Conservation (phyloP, 2,113 vertebrate genomes). For the Petaurus breviceps region DNA sequence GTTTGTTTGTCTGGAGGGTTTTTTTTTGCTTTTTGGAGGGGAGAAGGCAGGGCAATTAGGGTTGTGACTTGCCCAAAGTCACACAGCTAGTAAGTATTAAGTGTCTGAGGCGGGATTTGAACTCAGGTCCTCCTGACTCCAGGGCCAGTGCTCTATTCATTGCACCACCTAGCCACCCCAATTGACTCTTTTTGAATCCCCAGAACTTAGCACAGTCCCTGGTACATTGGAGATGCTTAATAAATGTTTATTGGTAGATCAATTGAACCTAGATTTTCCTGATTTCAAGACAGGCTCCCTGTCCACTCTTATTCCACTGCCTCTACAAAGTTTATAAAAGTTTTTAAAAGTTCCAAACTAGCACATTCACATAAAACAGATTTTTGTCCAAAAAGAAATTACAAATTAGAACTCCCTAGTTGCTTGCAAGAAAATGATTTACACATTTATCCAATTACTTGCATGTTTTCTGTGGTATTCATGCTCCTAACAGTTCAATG, state of each 20-base stretch:
- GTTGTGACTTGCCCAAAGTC: too few relatives aligned
- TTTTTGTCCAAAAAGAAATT: slow-evolving; percentile 21
- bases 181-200: background rate
- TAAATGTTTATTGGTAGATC: background rate
- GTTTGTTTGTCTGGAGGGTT: too few relatives aligned
- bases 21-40: too few relatives aligned
- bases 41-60: too few relatives aligned
- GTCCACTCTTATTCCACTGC: background rate
- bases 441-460: background rate
- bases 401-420: background rate
- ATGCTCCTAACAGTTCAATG: slow-evolving; percentile 8
- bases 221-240: background rate
- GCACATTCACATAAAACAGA: background rate
- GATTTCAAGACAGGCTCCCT: background rate
- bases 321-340: background rate
- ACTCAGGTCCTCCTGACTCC: too few relatives aligned
- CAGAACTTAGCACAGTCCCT: background rate
- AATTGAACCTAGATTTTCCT: background rate
- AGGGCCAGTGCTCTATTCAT: too few relatives aligned
- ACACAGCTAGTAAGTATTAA: too few relatives aligned
- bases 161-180: too few relatives aligned
- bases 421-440: background rate
- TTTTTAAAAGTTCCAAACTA: slow-evolving; percentile 36
- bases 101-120: too few relatives aligned
- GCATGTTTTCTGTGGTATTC: background rate